Percentiles rank a stretch among this genome's conserved stretches.
Conservation (phyloP, 2,113 vertebrate species). For the Epinephelus lanceolatus region DNA sequence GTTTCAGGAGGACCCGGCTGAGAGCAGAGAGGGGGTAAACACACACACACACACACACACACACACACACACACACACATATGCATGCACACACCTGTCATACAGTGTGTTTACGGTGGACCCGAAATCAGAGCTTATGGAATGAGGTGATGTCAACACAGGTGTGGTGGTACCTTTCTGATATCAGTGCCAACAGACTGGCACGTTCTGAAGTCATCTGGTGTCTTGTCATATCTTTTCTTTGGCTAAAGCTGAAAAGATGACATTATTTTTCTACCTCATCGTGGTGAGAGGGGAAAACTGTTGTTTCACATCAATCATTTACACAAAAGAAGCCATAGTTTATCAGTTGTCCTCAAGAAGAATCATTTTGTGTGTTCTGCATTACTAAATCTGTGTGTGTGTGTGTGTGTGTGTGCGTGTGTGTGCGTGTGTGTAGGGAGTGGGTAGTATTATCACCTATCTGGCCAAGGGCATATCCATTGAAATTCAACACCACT, state of each 20-base stretch:
- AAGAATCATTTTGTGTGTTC: not conserved
- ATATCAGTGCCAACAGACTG: constrained; percentile 49
- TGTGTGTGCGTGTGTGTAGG: constrained; percentile 26
- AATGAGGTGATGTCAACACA: constrained; percentile 78
- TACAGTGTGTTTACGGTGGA: constrained; percentile 64
- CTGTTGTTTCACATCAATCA: not conserved
- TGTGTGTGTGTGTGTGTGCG: constrained; percentile 30
- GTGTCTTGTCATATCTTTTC: constrained; percentile 2
- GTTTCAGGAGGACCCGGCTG: constrained; percentile 40
- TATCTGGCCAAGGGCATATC: constrained; percentile 77
- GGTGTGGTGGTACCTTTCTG: constrained; percentile 67
- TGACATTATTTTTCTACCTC: not conserved
- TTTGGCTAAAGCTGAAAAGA: not conserved
- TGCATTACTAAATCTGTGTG: not conserved
- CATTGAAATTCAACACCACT: constrained; percentile 78
- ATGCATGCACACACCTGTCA: constrained; percentile 6
- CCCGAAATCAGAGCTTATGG: constrained; percentile 68
- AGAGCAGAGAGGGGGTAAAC: constrained; percentile 38
- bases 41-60: constrained; percentile 32
- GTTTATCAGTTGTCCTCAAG: not conserved
- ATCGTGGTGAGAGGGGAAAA: not conserved
- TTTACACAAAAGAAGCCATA: not conserved
- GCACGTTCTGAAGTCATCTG: constrained; percentile 26
- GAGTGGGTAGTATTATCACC: constrained; percentile 55
- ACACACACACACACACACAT: constrained; percentile 33